Evolutionary conservation across 1,140 invertebrate genomes (phyloP).

Genomic region (Diachasmimorpha longicaudata): DNA sequence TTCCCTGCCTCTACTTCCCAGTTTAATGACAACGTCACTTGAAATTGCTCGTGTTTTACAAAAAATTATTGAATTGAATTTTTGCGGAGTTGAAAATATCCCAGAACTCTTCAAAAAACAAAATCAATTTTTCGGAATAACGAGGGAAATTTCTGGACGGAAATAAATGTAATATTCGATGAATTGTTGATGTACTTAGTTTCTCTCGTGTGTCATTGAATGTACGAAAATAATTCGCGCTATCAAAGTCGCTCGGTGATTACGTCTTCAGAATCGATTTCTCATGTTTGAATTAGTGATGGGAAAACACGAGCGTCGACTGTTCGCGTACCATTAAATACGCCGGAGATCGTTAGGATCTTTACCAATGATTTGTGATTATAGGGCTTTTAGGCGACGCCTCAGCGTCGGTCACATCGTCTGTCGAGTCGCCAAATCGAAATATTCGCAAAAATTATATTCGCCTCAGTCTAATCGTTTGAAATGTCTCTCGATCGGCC

Average conservation of each 20-base stretch:
- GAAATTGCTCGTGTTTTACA: slow-evolving; percentile 48
- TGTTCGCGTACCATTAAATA: background rate
- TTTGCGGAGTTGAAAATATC: background rate
- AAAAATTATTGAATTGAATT: slow-evolving; percentile 37
- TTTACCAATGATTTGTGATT: no score
- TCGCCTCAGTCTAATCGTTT: no score
- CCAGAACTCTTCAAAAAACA: background rate
- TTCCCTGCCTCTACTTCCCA: background rate
- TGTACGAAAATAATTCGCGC: background rate
- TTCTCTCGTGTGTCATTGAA: background rate
- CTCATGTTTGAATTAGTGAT: background rate
- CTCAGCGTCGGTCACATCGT: no score
- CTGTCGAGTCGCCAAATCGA: no score
- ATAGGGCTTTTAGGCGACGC: no score
- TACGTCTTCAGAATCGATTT: background rate
- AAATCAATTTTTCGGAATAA: background rate
- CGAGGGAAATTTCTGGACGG: background rate
- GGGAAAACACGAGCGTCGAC: background rate
- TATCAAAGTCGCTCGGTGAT: background rate
- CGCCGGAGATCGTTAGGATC: background rate
- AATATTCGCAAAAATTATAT: no score
- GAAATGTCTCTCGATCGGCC: no score
- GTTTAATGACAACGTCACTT: background rate
- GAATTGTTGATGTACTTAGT: background rate
- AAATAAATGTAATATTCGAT: background rate